Percentiles rank a stretch among this genome's conserved stretches.
Conservation (phyloP, 2,888 invertebrate species). For the Callyntrura sp. region DNA sequence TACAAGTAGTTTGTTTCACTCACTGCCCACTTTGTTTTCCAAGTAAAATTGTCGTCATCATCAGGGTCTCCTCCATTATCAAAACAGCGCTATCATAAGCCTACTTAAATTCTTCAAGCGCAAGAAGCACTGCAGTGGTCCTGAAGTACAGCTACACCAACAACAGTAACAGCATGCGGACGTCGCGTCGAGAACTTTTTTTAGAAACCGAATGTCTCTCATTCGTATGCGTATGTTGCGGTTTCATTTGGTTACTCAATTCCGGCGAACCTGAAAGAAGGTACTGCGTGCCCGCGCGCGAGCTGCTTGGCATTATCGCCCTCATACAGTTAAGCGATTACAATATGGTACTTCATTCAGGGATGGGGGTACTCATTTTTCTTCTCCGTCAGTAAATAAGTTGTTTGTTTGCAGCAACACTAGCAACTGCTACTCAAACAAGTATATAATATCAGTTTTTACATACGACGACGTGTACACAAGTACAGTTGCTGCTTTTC, state of each 20-base stretch:
- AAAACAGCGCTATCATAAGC: not conserved
- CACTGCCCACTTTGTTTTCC: conserved; percentile 19
- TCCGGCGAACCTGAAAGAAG: conserved; percentile 28
- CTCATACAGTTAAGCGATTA: conserved; percentile 26
- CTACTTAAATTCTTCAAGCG: conserved; percentile 19
- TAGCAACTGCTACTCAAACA: not conserved
- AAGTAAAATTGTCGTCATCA: conserved; percentile 46
- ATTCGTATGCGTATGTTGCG: conserved; percentile 8
- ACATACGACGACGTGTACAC: not conserved
- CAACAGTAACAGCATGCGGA: not conserved
- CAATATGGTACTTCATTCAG: conserved; percentile 30
- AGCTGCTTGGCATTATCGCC: too few species aligned
- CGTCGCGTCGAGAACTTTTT: not conserved
- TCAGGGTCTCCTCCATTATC: conserved; percentile 25
- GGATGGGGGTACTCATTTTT: not conserved
- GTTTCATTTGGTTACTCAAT: conserved; percentile 38
- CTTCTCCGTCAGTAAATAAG: not conserved
- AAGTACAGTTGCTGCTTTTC: not conserved
- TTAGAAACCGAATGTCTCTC: not conserved
- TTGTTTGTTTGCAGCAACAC: not conserved
- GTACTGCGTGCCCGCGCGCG: not conserved
- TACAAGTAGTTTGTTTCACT: conserved; percentile 23
- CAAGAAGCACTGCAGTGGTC: not conserved
- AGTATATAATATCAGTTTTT: not conserved
- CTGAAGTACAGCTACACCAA: not conserved